These are phyloP conservation scores for Polymixis lichenea DNA, from an alignment of 2,888 invertebrate species.

Conservation along the genomic window DNA sequence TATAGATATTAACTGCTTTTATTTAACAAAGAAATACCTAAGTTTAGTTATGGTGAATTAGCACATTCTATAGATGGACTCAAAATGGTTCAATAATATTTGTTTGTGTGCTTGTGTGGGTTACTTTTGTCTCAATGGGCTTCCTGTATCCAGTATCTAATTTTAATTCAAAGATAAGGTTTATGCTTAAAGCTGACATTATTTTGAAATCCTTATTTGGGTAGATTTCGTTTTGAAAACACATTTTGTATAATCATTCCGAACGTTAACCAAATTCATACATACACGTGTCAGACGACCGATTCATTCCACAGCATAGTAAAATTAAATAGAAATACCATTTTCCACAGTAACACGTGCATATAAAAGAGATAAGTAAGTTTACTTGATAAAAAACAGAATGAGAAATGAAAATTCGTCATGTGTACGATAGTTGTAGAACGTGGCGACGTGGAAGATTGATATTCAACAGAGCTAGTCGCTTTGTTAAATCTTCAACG, in stretches of 20 bases:
- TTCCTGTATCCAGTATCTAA: too few relatives aligned
- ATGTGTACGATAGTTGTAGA: not conserved
- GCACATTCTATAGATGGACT: too few relatives aligned
- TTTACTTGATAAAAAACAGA: not conserved
- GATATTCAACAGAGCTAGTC: not conserved
- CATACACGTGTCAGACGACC: not conserved
- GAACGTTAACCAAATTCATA: not conserved
- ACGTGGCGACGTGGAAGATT: not conserved
- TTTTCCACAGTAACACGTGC: too few relatives aligned
- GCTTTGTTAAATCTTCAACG: not conserved
- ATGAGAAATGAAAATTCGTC: not conserved
- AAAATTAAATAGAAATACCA: too few relatives aligned
- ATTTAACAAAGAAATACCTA: not conserved
- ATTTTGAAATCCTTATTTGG: not conserved
- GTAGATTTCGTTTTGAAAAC: not conserved
- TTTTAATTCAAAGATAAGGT: not conserved
- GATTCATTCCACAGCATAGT: not conserved
- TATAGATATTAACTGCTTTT: not conserved
- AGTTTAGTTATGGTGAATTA: too few relatives aligned
- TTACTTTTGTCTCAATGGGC: too few relatives aligned
- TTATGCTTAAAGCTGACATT: not conserved
- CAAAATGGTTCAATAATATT: too few relatives aligned
- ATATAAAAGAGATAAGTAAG: too few relatives aligned
- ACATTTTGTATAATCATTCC: not conserved
- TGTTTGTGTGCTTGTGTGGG: too few relatives aligned